Evolutionary conservation across 2,888 invertebrate genomes (phyloP).

Genomic region (Pyrgus malvae): DNA sequence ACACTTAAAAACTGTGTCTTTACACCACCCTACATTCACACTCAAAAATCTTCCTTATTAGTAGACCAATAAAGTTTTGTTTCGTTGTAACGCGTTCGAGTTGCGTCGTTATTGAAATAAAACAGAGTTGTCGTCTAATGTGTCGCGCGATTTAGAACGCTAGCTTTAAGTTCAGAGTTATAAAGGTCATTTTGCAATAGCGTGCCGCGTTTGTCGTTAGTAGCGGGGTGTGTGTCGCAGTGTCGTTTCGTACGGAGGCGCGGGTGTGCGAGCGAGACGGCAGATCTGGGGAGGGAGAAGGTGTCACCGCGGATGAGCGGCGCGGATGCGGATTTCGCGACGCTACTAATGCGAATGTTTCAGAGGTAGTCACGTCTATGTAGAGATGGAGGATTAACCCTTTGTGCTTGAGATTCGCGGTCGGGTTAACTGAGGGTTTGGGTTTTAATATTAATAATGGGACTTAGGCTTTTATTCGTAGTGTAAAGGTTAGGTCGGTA

Average conservation of each 20-base stretch:
- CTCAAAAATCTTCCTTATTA: conserved; percentile 36
- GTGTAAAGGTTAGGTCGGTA: background rate
- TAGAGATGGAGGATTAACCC: conserved; percentile 18
- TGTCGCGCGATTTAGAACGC: conserved; percentile 72
- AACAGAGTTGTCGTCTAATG: conserved; percentile 73
- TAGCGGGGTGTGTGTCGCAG: conserved; percentile 63
- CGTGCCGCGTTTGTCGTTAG: conserved; percentile 60
- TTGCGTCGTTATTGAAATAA: conserved; percentile 48
- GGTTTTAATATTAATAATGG: conserved; percentile 6
- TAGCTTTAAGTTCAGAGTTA: conserved; percentile 55
- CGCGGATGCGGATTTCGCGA: conserved; percentile 62
- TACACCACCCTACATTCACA: conserved; percentile 58
- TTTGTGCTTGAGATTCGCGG: conserved; percentile 22
- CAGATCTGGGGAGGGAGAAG: conserved; percentile 66
- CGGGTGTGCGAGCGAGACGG: conserved; percentile 66
- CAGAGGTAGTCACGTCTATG: conserved; percentile 16
- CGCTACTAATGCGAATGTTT: conserved; percentile 64
- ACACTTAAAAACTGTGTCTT: conserved; percentile 82
- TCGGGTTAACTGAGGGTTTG: conserved; percentile 1
- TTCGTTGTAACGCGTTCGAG: conserved; percentile 31
- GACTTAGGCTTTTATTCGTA: background rate
- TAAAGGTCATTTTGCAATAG: conserved; percentile 62
- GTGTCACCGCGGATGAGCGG: conserved; percentile 75
- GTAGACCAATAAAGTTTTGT: conserved; percentile 35
- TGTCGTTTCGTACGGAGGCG: conserved; percentile 64